These are phyloP conservation scores for Dugesia japonica DNA, from an alignment of 2,888 invertebrate species.

Conservation along the genomic window DNA sequence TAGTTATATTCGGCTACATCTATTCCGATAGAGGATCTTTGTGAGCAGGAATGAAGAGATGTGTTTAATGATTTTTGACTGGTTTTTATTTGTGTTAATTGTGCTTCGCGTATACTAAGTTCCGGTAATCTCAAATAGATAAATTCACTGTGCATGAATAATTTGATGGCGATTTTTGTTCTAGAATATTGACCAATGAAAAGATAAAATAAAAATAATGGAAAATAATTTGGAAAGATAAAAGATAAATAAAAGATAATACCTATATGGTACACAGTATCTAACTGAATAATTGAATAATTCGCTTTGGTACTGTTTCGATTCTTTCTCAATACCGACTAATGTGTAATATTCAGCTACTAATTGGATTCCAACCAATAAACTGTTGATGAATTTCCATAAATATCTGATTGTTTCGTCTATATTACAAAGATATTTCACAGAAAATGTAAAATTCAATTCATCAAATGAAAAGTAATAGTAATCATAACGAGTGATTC, in stretches of 20 bases:
- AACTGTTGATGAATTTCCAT: background rate
- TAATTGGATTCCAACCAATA: background rate
- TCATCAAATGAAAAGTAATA: too few species aligned
- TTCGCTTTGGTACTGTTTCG: background rate
- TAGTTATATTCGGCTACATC: slow-evolving; percentile 4
- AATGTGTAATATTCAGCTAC: slow-evolving; percentile 12
- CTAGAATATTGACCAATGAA: too few species aligned
- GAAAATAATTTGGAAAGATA: background rate
- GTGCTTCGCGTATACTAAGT: background rate
- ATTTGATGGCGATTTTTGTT: background rate
- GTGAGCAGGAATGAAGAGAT: background rate
- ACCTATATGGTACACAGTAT: background rate
- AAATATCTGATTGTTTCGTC: background rate
- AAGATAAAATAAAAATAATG: too few species aligned
- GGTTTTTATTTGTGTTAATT: background rate
- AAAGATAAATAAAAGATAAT: background rate
- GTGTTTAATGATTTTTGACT: background rate
- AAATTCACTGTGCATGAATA: background rate
- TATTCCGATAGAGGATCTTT: background rate
- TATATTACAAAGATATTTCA: too few species aligned
- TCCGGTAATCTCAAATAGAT: background rate
- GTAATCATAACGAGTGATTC: too few species aligned
- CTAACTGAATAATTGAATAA: background rate
- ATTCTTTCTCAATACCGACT: background rate
- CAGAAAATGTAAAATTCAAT: too few species aligned